Evolutionary conservation across 1,140 invertebrate genomes (phyloP).

Genomic region (Saccostrea glomerata): DNA sequence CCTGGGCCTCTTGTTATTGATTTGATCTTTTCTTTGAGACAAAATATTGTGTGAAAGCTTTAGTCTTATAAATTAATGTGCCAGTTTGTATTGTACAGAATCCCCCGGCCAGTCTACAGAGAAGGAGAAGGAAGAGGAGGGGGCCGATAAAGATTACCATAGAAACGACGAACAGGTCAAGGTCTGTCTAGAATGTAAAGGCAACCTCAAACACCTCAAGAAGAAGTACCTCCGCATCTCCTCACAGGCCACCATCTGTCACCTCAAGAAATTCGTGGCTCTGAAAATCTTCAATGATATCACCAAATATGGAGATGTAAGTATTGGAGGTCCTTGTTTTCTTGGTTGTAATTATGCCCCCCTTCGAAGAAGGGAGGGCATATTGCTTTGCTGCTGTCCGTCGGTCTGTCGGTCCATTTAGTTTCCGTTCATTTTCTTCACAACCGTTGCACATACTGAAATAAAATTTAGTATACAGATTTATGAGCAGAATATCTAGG

Average conservation of each 20-base stretch:
- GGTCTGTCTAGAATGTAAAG: constrained; percentile 75
- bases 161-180: constrained; percentile 93
- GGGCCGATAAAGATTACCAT: constrained; percentile 92
- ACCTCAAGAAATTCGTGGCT: constrained; percentile 98
- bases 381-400: no score
- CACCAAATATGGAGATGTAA: constrained; percentile 97
- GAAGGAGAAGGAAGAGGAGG: constrained; percentile 50
- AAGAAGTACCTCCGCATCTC: constrained; percentile 94
- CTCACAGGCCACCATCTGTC: constrained; percentile 96
- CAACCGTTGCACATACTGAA: no score
- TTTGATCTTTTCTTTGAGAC: no score
- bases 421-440: no score
- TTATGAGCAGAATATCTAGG: no score
- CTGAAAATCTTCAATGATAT: constrained; percentile 94
- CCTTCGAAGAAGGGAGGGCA: no score
- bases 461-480: no score
- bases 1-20: no score
- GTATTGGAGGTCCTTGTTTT: constrained; percentile 73
- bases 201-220: constrained; percentile 73
- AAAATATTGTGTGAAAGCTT: no score
- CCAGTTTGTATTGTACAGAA: neutral
- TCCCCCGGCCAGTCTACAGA: neutral
- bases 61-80: neutral
- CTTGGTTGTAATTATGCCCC: no score
- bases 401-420: no score